Evolutionary conservation across 1,140 invertebrate genomes (phyloP), one percentile per base, ranked within the genome.

Genomic region (Leptinotarsa lineolata): DNA sequence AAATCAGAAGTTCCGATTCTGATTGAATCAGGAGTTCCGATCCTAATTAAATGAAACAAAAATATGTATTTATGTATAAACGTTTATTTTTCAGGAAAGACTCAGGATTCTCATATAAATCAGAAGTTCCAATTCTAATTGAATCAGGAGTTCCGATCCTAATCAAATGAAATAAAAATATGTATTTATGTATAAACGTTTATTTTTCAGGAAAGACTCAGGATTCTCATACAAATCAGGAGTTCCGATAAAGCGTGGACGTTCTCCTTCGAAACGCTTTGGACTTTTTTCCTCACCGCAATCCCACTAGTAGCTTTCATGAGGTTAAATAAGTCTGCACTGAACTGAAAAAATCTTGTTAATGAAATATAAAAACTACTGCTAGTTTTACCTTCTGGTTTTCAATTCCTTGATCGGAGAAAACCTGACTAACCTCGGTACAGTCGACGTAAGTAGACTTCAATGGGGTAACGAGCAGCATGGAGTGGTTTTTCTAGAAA

Each of bases 351-450:
- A 0, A 39, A 39, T 74, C 1, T 2, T 59, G 61, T 68, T 74
- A 68, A 46, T 69, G 18, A 11, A 44, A 46, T 18, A 48, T 44
- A 59, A 24, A 69, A 30, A 39, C 12, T 18, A 44, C 15, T 71
- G 68, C 46, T 3, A 13, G 18, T 39, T 48, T 72, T 58, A 88
- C 87, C 80, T 88, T 86, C 72, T 89, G 85, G 2, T 87, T 88
- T 39, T 88, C 80, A 13, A 89, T 80, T 0, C 88, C 86, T 64
- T 89, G 85, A 4, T 87, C 85, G 58, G 83, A 88, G 75, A 92
- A 92, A 75, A 89, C 88, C 4, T 88, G 86, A 59, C 90, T 90
- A 1, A 92, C 89, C 80, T 94, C 92, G 13, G 90, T 91, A 72
- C 91, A 92, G 74, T 91, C 88, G 30, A 94, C 87, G 5, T 89